These are phyloP conservation scores for Nannospalax galili DNA, from an alignment of 2,113 vertebrate genomes.

Conservation along the genomic window DNA sequence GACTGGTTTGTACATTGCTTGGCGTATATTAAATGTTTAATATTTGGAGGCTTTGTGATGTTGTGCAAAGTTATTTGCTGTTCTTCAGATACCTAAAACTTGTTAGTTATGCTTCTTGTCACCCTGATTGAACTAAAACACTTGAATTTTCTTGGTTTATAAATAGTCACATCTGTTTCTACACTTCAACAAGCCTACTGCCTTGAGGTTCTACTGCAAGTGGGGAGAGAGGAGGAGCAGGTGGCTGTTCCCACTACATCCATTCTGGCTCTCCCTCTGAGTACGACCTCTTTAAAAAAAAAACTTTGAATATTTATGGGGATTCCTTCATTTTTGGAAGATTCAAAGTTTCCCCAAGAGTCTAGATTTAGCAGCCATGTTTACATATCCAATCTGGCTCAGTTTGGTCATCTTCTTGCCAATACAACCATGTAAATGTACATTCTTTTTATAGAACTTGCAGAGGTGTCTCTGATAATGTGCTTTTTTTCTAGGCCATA, in stretches of 20 bases:
- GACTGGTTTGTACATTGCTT: neutral
- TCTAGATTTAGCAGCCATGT: constrained; percentile 37
- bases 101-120: neutral
- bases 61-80: neutral
- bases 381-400: constrained; percentile 21
- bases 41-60: neutral
- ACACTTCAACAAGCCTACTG: neutral
- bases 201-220: constrained; percentile 5
- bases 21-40: constrained; percentile 19
- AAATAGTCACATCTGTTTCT: constrained; percentile 55
- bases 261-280: neutral
- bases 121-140: neutral
- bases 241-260: neutral
- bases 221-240: neutral
- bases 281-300: constrained; percentile 22
- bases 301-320: constrained; percentile 33
- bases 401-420: neutral
- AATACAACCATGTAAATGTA: neutral
- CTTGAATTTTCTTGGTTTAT: constrained; percentile 33
- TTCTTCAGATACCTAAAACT: neutral
- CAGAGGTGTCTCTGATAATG: constrained; percentile 58
- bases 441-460: constrained; percentile 65
- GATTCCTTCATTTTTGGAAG: constrained; percentile 53
- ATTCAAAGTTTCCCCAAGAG: neutral
- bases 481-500: constrained; percentile 56